These are phyloP conservation scores for Conus betulinus DNA, from an alignment of 1,140 invertebrate genomes.

Conservation along the genomic window DNA sequence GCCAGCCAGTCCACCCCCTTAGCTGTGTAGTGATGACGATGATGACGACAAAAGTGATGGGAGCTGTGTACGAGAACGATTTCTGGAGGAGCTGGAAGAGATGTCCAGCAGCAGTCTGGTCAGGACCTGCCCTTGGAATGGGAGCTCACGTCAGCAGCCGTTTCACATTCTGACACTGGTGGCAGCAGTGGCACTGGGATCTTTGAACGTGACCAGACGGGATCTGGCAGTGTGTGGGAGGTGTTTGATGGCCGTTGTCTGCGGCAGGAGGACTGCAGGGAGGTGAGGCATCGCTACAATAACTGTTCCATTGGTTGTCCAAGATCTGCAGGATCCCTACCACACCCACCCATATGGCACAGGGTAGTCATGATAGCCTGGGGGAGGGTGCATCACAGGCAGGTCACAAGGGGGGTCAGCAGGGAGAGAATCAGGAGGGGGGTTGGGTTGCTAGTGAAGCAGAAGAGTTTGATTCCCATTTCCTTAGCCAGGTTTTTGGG, in stretches of 20 bases:
- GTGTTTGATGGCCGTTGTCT: conserved; percentile 51
- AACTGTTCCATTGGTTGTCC: conserved; percentile 44
- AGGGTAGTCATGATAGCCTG: neutral
- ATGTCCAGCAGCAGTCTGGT: conserved; percentile 47
- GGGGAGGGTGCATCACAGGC: neutral
- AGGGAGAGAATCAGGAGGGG: neutral
- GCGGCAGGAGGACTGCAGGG: conserved; percentile 49
- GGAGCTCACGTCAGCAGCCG: conserved; percentile 43
- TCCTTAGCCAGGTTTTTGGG: neutral
- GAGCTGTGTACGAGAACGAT: conserved; percentile 38
- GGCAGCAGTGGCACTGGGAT: conserved; percentile 14
- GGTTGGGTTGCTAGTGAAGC: neutral
- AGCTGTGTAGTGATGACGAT: neutral
- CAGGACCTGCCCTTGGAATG: conserved; percentile 52
- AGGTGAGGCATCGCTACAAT: conserved; percentile 49
- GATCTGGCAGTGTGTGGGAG: conserved; percentile 43
- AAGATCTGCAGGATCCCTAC: conserved; percentile 8
- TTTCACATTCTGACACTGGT: conserved; percentile 10
- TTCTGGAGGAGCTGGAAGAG: conserved; percentile 51
- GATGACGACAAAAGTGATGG: conserved; percentile 26
- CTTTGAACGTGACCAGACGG: conserved; percentile 19
- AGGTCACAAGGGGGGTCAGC: neutral
- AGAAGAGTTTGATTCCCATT: neutral
- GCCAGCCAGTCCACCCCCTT: neutral
- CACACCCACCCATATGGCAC: neutral